Evolutionary conservation across 1,140 invertebrate species (phyloP), one percentile per base, ranked within the genome.

Genomic region (Drosophila serrata): DNA sequence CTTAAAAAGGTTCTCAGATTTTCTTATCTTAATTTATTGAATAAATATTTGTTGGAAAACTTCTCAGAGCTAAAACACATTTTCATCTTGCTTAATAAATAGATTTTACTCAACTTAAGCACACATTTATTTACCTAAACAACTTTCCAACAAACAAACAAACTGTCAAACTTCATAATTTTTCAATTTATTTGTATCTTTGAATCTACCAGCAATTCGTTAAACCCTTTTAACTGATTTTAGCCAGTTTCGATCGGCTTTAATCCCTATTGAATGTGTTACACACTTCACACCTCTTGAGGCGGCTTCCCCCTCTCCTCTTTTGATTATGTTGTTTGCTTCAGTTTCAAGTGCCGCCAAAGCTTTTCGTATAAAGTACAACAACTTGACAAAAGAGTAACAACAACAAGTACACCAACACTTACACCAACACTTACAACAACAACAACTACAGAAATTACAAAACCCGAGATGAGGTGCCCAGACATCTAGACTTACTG

Each of bases 311-410:
- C 29, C 31, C 9, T 33, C 11, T 12, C 19, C 53, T 48, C 46
- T 45, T 81, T 80, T 85, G 86, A 88, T 88, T 88, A 88, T 88
- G 85, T 88, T 88, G 85, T 88, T 88, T 88, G 84, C 62, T 56
- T 80, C 81, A 61, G 53, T 43, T 67, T 90, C 56, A 78, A 90
- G 84, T 74, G 84, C 63, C 68, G 72, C 65, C 67, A 53, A 51
- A 74, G 64, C 62, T 59, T 73, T 78, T 63, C 35, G 46, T 33
- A 27, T 64, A 61, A 39, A 46, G 72, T 58, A 67, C 81, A 76
- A 81, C 76, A 77, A 81, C 81, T 84, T 85, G 65, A 85, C 55
- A 70, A 74, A 85, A 70, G 62, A 81, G 73, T 61, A 77, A 81
- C 79, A 69, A 56, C n/a, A n/a, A n/a, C n/a, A n/a, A n/a, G n/a